A percentile compares a stretch with the other conserved stretches of the same genome.
These are phyloP conservation scores for Ceryle rudis DNA, from an alignment of 2,797 vertebrate genomes.

Conservation along the genomic window DNA sequence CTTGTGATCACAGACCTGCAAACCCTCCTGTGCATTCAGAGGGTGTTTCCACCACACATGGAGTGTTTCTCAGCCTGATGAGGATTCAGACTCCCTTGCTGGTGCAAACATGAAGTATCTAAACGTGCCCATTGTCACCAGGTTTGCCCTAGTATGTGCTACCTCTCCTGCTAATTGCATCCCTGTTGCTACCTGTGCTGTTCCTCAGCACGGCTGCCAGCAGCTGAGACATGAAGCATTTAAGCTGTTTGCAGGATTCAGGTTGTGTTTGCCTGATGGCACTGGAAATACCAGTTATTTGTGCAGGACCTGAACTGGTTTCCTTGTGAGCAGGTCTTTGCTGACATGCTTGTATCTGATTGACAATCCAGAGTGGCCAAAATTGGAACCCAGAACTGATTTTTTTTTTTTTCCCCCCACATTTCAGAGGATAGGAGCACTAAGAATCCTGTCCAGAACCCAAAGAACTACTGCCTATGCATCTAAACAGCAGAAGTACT, in stretches of 20 bases:
- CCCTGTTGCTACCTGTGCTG: conserved; percentile 31
- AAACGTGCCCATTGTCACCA: background rate
- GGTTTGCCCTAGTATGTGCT: background rate
- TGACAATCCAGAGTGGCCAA: background rate
- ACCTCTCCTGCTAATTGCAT: background rate
- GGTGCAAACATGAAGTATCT: background rate
- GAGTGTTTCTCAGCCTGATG: background rate
- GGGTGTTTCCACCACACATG: background rate
- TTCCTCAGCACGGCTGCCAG: conserved; percentile 44
- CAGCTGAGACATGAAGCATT: conserved; percentile 64
- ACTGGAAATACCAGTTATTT: background rate
- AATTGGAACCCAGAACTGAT: background rate
- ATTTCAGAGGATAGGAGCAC: background rate
- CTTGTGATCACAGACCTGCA: background rate
- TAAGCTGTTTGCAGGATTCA: background rate
- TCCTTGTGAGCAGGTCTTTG: background rate
- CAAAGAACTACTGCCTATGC: background rate
- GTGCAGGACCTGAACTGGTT: conserved; percentile 64
- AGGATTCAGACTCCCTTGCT: background rate
- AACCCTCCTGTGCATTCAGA: background rate
- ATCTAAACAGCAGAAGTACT: background rate
- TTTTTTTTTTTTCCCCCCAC: background rate
- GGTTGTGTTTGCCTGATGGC: conserved; percentile 40
- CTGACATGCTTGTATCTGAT: background rate
- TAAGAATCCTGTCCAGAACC: background rate